A percentile compares a stretch with the other conserved stretches of the same genome.
Evolutionary conservation across 1,140 invertebrate species (phyloP).

Genomic region (Mycetomoellerius zeteki): DNA sequence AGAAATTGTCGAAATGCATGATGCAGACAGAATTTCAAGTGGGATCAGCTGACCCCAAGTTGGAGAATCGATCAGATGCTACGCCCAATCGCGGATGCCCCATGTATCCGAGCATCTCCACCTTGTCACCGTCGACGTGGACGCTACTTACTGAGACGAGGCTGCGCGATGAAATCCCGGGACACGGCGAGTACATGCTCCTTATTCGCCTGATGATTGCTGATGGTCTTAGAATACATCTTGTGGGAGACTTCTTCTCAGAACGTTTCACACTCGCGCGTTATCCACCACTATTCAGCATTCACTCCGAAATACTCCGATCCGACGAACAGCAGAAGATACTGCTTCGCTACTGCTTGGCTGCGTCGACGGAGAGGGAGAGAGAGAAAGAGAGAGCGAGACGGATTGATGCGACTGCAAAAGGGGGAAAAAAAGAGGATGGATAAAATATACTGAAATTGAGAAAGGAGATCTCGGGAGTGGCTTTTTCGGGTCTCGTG

Average conservation of each 20-base stretch:
- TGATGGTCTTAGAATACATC: conserved; percentile 84
- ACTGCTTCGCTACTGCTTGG: conserved; percentile 77
- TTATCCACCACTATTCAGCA: conserved; percentile 55
- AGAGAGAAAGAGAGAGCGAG: conserved; percentile 63
- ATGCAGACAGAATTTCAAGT: background rate
- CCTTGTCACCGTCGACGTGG: background rate
- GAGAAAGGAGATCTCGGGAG: background rate
- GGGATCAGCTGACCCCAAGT: conserved; percentile 83
- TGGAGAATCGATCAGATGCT: conserved; percentile 82
- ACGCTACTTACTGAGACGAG: conserved; percentile 96
- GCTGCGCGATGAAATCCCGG: conserved; percentile 98
- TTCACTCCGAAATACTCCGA: conserved; percentile 70
- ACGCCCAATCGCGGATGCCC: conserved; percentile 78
- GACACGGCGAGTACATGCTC: conserved; percentile 97
- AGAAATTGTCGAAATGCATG: background rate
- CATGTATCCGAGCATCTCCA: background rate
- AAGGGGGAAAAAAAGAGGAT: background rate
- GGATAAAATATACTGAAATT: background rate
- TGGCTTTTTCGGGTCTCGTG: background rate
- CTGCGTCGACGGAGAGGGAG: conserved; percentile 82
- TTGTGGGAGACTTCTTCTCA: conserved; percentile 76
- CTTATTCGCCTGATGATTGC: conserved; percentile 88
- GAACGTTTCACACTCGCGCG: conserved; percentile 82
- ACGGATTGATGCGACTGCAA: conserved; percentile 68
- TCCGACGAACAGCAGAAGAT: conserved; percentile 86